Evolutionary conservation across 1,140 invertebrate genomes (phyloP), one percentile per base, ranked within the genome.

Genomic region (Bombyx mandarina): DNA sequence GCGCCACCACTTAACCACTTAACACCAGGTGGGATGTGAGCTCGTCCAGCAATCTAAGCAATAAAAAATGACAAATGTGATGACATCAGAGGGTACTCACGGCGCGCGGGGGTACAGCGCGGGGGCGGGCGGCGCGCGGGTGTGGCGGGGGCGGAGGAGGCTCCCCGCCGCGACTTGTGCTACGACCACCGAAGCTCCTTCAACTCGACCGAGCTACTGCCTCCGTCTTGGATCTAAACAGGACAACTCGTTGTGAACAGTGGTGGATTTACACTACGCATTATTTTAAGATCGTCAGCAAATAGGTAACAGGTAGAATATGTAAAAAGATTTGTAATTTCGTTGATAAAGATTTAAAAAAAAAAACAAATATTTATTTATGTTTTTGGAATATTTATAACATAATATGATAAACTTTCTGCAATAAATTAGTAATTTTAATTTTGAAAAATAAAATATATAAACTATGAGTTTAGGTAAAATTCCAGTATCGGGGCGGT

Each of bases 111-210:
- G n/a, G 4, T n/a, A 61, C 55, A 18, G 55, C 56, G 45, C 58
- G 43, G 53, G 47, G 71, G 71, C 64, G 71, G 68, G 18, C 69
- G 61, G 43, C 51, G n/a, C 35, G 54, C 52, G 6, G 75, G 66
- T 45, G 52, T 45, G 4, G 52, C 43, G 53, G 43, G 58, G 43
- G 65, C n/a, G 43, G 46, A 18, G 52, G 51, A 22, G 22, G 54
- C 12, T 18, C 71, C 75, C 57, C 76, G 74, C 73, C 75, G 68
- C 56, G 71, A 72, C 63, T 69, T 69, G 51, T 75, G 83, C 83
- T 86, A 87, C 76, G 82, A 86, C 74, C 81, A 80, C 35, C 83
- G 75, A 45, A 88, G 66, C 62, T 86, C 86, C 63, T 85, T 83
- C 52, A 88, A 59, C 63, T 86, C 83, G 43, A 88, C 74, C 2